Evolutionary conservation across 1,140 invertebrate species (phyloP).

Genomic region (Diachasma alloeum): DNA sequence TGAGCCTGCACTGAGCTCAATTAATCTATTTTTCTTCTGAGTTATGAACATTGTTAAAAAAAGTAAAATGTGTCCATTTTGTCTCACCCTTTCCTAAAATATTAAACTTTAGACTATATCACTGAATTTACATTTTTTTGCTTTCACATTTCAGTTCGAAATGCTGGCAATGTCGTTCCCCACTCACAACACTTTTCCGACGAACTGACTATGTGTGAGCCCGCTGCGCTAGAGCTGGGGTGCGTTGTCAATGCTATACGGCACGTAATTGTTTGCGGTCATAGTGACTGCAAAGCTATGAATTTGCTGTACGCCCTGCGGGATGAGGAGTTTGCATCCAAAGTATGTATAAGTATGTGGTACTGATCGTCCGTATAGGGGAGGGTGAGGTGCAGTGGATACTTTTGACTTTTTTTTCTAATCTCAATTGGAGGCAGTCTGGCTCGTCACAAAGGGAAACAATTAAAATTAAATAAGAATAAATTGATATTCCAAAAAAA

Average conservation of each 20-base stretch:
- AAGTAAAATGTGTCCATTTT: no score
- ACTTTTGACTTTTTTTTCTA: no score
- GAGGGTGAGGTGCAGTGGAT: no score
- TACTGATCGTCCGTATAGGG: background rate
- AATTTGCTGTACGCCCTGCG: conserved; percentile 87
- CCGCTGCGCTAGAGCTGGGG: conserved; percentile 91
- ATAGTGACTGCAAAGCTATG: conserved; percentile 98
- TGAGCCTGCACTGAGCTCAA: no score
- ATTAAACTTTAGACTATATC: background rate
- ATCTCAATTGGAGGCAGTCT: no score
- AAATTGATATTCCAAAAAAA: no score
- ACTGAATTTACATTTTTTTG: conserved; percentile 23
- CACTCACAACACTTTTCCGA: conserved; percentile 88
- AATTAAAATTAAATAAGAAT: no score
- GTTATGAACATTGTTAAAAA: no score
- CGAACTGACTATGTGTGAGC: conserved; percentile 90
- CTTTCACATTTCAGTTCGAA: conserved; percentile 77
- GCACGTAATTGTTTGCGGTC: conserved; percentile 95
- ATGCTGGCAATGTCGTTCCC: conserved; percentile 93
- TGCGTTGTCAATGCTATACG: conserved; percentile 93
- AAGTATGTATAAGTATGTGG: conserved; percentile 62
- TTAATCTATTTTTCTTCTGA: no score
- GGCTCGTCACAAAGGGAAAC: no score
- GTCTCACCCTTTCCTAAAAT: no score
- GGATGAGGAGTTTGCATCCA: conserved; percentile 77